Conservation (phyloP, 2,888 invertebrate species). For the Leucophenga montana region DNA sequence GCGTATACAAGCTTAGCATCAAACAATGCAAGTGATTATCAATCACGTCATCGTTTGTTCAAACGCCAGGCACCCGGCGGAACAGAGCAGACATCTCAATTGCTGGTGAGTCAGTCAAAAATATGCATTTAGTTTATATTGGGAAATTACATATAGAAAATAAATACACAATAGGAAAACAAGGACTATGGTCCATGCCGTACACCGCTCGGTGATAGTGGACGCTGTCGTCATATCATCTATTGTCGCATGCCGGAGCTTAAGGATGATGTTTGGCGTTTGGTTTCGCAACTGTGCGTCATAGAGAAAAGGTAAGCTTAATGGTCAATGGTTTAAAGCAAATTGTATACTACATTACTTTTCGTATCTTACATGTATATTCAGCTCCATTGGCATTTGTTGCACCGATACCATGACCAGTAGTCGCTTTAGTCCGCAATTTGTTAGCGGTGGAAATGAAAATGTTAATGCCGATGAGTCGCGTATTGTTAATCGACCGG, state of each 20-base stretch:
- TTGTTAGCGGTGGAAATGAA: constrained; percentile 47
- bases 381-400: constrained; percentile 80
- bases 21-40: constrained; percentile 40
- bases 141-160: background rate
- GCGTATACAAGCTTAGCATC: constrained; percentile 35
- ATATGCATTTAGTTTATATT: background rate
- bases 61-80: constrained; percentile 55
- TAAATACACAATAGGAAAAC: constrained; percentile 74
- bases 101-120: constrained; percentile 48
- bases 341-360: too few relatives aligned
- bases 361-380: background rate
- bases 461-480: constrained; percentile 31
- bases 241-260: constrained; percentile 78
- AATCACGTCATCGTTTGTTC: constrained; percentile 54
- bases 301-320: constrained; percentile 76
- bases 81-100: constrained; percentile 27
- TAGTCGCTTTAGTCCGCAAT: constrained; percentile 62
- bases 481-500: constrained; percentile 52
- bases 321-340: too few relatives aligned
- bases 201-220: constrained; percentile 77
- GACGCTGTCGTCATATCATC: constrained; percentile 79
- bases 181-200: constrained; percentile 77
- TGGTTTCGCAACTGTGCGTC: constrained; percentile 81
- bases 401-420: constrained; percentile 76
- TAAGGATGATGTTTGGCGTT: constrained; percentile 76